Evolutionary conservation across 2,888 invertebrate species (phyloP), one percentile per base, ranked within the genome.

Genomic region (Pycnomerus fuliginosus): DNA sequence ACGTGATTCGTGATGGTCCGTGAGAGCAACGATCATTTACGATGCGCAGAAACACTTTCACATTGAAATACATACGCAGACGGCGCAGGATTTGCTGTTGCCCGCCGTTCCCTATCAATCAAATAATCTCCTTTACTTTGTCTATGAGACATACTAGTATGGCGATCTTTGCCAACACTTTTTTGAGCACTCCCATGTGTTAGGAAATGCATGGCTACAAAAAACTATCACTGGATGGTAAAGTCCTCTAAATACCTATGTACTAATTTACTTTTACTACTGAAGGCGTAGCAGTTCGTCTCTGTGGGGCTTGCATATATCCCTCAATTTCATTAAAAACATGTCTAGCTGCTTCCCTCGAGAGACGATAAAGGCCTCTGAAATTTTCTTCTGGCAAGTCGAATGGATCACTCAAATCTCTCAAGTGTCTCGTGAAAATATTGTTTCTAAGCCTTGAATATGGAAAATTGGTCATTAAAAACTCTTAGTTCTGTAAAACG

Each of bases 191-290:
- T 32, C 22, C 40, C 45, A 40, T 15, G 34, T 1, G 29, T 34
- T 40, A 29, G 40, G 30, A 45, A 45, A 34, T 35, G 15, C n/a
- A 45, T 23, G 15, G 40, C 39, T 13, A 20, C 34, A n/a, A 45
- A 17, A 28, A 45, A 16, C n/a, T n/a, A n/a, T n/a, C n/a, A n/a
- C n/a, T n/a, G n/a, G n/a, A n/a, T n/a, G n/a, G n/a, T n/a, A n/a
- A n/a, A n/a, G n/a, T n/a, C n/a, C n/a, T n/a, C n/a, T n/a, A n/a
- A n/a, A n/a, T n/a, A n/a, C n/a, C n/a, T n/a, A n/a, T n/a, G n/a
- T 20, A 20, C 20, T 8, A 4, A 20, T 8, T 20, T 20, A 20
- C 20, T 23, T 23, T 20, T 4, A 12, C 8, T 11, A 23, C 8
- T 23, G 10, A 7, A 5, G 34, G 34, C 3, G 16, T 34, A 22